A percentile compares a stretch with the other conserved stretches of the same genome.
These are phyloP conservation scores for Dryobates pubescens DNA, from an alignment of 2,797 vertebrate species.

Conservation along the genomic window DNA sequence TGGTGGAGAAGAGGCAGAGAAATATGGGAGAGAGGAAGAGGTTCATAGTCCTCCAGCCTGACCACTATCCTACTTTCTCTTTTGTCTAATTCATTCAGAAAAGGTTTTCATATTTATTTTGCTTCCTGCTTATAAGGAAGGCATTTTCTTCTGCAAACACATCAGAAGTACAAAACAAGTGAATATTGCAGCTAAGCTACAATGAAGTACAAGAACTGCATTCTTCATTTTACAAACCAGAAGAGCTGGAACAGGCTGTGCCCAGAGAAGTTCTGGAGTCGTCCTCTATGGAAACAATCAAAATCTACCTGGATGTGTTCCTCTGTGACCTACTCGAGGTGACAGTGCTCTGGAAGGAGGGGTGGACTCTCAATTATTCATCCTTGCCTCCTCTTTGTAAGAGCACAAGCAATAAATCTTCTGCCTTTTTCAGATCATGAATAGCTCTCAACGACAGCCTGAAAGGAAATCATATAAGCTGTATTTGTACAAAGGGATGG, in stretches of 20 bases:
- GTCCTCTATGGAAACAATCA: no score
- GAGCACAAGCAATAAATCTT: background rate
- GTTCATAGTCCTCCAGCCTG: background rate
- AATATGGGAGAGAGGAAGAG: fast-evolving
- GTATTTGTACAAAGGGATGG: background rate
- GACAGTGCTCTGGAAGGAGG: no score
- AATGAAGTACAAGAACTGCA: background rate
- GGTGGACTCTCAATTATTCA: background rate
- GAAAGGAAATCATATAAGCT: background rate
- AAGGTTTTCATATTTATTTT: background rate
- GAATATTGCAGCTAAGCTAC: background rate
- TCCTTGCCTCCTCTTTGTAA: background rate
- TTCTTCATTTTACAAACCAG: background rate
- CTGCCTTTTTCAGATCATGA: background rate
- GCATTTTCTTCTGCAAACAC: background rate
- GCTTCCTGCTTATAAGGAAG: background rate
- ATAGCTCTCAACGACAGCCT: background rate
- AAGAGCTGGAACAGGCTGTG: background rate
- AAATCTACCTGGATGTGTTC: no score
- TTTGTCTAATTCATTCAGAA: background rate
- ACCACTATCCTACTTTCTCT: background rate
- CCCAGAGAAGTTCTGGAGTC: no score
- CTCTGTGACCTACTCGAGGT: no score
- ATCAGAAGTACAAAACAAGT: background rate
- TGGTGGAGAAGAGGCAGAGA: background rate